These are phyloP conservation scores for Neelides sp. DNA, from an alignment of 1,140 invertebrate genomes.

Conservation along the genomic window DNA sequence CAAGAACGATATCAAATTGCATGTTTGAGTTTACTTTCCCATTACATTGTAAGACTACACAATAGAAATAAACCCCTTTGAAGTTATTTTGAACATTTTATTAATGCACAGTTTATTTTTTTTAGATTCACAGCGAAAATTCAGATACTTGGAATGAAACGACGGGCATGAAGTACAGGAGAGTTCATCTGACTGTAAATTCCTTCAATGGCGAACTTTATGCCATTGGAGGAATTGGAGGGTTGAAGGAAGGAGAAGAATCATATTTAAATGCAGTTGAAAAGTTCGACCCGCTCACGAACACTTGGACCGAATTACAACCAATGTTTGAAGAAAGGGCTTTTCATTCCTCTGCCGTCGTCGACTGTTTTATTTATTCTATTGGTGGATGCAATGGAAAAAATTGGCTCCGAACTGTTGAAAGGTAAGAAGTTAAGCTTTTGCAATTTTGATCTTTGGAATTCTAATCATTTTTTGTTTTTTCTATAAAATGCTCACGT, in stretches of 20 bases:
- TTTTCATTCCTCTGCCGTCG: slow-evolving; percentile 32
- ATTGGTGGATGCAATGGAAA: slow-evolving; percentile 34
- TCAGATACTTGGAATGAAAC: slow-evolving; percentile 30
- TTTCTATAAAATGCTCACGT: neutral
- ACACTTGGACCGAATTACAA: slow-evolving; percentile 30
- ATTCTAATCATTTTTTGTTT: slow-evolving; percentile 6
- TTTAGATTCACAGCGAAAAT: slow-evolving; percentile 31
- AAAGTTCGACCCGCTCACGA: slow-evolving; percentile 30
- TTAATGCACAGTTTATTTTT: too few relatives aligned
- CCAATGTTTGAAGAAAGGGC: slow-evolving; percentile 33
- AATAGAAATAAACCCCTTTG: too few relatives aligned
- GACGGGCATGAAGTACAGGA: slow-evolving; percentile 29
- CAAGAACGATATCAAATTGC: neutral
- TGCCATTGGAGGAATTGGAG: slow-evolving; percentile 33
- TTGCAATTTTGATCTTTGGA: too few relatives aligned
- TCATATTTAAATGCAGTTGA: slow-evolving; percentile 29
- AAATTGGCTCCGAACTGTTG: slow-evolving; percentile 33
- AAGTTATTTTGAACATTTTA: slow-evolving; percentile 1
- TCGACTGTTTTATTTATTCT: slow-evolving; percentile 33
- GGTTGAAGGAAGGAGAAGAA: slow-evolving; percentile 24
- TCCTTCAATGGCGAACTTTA: slow-evolving; percentile 32
- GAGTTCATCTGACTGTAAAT: slow-evolving; percentile 32
- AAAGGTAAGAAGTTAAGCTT: slow-evolving; percentile 32
- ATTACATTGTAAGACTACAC: too few relatives aligned
- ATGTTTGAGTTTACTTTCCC: too few relatives aligned